These are phyloP conservation scores for Pyrgus malvae DNA, from an alignment of 2,888 invertebrate genomes.

Conservation along the genomic window DNA sequence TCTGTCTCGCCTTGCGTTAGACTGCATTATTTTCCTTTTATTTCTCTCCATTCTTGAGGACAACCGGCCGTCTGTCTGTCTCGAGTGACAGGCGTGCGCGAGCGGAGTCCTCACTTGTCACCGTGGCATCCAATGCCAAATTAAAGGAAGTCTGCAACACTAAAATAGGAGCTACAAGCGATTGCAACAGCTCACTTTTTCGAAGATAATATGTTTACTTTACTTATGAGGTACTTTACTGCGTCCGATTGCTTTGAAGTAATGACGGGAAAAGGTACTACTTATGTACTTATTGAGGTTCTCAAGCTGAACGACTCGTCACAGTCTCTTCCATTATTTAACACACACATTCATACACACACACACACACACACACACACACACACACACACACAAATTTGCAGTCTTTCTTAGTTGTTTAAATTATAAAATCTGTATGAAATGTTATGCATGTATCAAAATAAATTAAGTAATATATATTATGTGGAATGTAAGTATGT, in stretches of 20 bases:
- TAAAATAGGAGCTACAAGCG: conserved; percentile 50
- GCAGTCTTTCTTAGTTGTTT: too few species aligned
- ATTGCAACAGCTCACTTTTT: conserved; percentile 38
- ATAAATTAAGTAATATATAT: too few species aligned
- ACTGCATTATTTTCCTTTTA: conserved; percentile 51
- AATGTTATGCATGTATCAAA: too few species aligned
- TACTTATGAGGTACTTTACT: neutral
- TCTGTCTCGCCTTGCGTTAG: conserved; percentile 44
- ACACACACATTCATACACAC: too few species aligned
- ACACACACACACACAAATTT: too few species aligned
- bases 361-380: too few species aligned
- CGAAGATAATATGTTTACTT: conserved; percentile 1
- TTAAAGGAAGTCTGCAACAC: conserved; percentile 56
- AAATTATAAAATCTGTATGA: too few species aligned
- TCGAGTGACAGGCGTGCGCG: conserved; percentile 55
- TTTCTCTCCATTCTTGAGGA: conserved; percentile 50
- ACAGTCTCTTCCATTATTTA: too few species aligned
- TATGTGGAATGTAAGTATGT: too few species aligned
- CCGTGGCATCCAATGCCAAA: conserved; percentile 58
- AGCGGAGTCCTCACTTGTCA: conserved; percentile 57
- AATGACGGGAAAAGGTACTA: neutral
- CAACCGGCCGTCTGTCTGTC: conserved; percentile 59
- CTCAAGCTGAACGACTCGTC: too few species aligned
- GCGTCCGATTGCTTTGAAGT: neutral
- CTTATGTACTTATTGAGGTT: neutral